These are phyloP conservation scores for Oreochromis tanganicae DNA, from an alignment of 2,113 vertebrate genomes.

Conservation along the genomic window DNA sequence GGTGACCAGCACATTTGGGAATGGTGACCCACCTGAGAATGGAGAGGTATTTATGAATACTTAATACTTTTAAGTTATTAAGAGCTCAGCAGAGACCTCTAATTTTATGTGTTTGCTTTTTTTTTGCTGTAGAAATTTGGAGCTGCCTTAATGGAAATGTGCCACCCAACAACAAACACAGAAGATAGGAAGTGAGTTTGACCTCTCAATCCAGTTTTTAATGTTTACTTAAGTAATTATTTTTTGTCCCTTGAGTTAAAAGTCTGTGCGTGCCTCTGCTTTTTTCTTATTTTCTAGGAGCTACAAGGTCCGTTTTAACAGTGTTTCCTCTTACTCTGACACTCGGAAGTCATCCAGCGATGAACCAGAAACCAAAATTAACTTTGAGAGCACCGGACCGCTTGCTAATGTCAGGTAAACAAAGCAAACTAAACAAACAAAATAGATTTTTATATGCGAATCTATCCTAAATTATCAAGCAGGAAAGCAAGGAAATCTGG, in stretches of 20 bases:
- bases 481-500: neutral
- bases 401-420: constrained; percentile 92
- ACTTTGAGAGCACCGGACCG: constrained; percentile 93
- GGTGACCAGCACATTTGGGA: constrained; percentile 95
- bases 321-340: constrained; percentile 92
- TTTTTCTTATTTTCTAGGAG: constrained; percentile 71
- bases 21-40: constrained; percentile 93
- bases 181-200: constrained; percentile 90
- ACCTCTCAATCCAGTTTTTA: neutral
- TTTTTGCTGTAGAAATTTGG: constrained; percentile 85
- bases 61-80: neutral
- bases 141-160: constrained; percentile 93
- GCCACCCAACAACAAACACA: constrained; percentile 86
- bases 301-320: constrained; percentile 98
- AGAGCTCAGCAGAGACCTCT: neutral
- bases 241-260: neutral
- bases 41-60: constrained; percentile 79
- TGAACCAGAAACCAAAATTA: constrained; percentile 81
- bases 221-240: neutral
- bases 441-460: neutral
- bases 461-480: neutral
- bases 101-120: neutral
- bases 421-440: neutral
- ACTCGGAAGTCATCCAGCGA: constrained; percentile 87
- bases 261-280: neutral